Base-by-base conservation (phyloP, 2,797 vertebrate genomes). In the Paedocypris micromegethes region DNA sequence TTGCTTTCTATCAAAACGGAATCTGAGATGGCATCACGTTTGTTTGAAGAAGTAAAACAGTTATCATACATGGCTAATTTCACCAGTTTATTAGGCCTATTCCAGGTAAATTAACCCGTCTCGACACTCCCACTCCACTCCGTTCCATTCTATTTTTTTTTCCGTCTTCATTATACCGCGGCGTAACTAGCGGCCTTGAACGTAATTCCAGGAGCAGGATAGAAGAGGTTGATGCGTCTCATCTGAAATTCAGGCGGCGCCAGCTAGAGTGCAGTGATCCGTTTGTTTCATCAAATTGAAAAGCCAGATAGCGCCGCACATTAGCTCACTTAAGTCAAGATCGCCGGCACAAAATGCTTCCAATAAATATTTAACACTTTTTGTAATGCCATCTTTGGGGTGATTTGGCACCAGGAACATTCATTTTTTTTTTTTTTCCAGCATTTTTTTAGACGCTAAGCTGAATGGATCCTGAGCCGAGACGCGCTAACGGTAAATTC, bases 201-300 rank as follows among this genome's bases (percentile, higher is more conserved):
- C 44, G 9, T 70, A 68, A 68, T 68, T 68, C 51, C 48, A 55
- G 8, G 23, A 38, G 7, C 59, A 62, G 62, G 39, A 42, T 9
- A 55, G 58, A 38, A 48, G 40, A 44, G 51, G 59, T 54, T 51
- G 51, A 62, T 69, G 42, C 58, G 44, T 62, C 51, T 62, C 2
- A 70, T 70, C 63, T 70, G 56, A 70, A 54, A 70, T 70, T 49
- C 67, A 70, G 59, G 4, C 39, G 46, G 52, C 23, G 23, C 45
- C 40, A 50, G 45, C 63, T 70, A 56, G 51, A 49, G 9, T 43
- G 51, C 67, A 63, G 58, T 56, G 58, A 56, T 70, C 67, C 58
- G 63, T 70, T 62, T 70, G 53, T 62, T 61, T 70, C 52, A 63
- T 62, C 59, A 63, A 70, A 63, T 42, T 63, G 59, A 63, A 70